phyloP scores from a whole-genome alignment of 1,140 invertebrate species.

The Polypedilum pembai region DNA sequence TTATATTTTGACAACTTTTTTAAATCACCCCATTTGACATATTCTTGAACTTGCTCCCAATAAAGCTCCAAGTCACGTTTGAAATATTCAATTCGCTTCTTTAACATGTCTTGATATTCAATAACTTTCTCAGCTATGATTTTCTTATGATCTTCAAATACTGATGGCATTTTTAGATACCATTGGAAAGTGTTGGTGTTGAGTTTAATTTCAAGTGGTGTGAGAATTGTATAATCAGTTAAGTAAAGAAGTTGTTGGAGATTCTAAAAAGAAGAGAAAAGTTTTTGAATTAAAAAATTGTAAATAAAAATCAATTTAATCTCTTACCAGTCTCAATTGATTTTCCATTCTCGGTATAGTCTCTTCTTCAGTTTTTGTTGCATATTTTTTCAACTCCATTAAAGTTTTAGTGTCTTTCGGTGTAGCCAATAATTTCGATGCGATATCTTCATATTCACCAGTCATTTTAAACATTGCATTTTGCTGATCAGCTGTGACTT shows the following conservation, averaged over 20 bases:
- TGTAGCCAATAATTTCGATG: conserved; percentile 65
- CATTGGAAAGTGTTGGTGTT: conserved; percentile 82
- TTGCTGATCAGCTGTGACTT: conserved; percentile 75
- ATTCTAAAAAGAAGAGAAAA: conserved; percentile 33
- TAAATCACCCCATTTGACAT: conserved; percentile 84
- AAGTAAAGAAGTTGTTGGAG: conserved; percentile 45
- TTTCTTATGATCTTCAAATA: conserved; percentile 72
- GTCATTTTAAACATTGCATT: conserved; percentile 60
- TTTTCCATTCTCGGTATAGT: conserved; percentile 67
- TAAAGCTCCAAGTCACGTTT: conserved; percentile 69
- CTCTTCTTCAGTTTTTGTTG: conserved; percentile 59
- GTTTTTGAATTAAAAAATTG: conserved; percentile 47
- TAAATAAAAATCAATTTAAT: conserved; percentile 50
- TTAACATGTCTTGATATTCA: conserved; percentile 78
- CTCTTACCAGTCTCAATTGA: conserved; percentile 52
- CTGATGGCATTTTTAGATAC: conserved; percentile 68
- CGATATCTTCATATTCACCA: conserved; percentile 76
- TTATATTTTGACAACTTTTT: conserved; percentile 77
- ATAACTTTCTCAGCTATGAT: conserved; percentile 74
- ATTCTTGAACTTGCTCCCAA: conserved; percentile 72
- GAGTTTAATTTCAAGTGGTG: conserved; percentile 74
- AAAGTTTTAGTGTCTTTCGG: conserved; percentile 77
- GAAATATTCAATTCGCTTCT: conserved; percentile 43
- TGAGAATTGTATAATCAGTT: conserved; percentile 69
- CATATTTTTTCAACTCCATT: conserved; percentile 73